Percentiles rank a stretch among this genome's conserved stretches.
Conservation (phyloP, 2,797 vertebrate genomes). For the Setipinna tenuifilis region DNA sequence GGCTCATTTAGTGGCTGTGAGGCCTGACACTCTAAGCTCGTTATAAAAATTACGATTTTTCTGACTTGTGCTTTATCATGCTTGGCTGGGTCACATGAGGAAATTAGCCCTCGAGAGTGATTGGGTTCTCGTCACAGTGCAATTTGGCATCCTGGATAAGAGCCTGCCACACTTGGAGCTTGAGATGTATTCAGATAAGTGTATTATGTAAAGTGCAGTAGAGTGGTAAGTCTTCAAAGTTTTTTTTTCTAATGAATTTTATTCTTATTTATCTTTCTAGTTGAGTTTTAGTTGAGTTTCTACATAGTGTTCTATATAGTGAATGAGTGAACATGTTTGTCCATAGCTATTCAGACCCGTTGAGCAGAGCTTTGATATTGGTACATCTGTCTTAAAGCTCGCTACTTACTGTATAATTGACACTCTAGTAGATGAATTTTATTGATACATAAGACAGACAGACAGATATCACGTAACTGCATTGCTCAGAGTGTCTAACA, state of each 20-base stretch:
- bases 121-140: neutral
- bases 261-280: too few species aligned
- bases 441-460: too few species aligned
- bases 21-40: neutral
- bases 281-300: too few species aligned
- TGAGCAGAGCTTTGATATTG: constrained; percentile 60
- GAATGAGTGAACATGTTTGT: too few species aligned
- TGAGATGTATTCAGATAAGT: neutral
- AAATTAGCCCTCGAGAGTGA: neutral
- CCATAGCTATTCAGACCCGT: neutral
- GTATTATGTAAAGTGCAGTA: too few species aligned
- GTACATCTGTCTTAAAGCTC: constrained; percentile 35
- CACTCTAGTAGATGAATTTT: too few species aligned
- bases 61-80: neutral
- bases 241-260: too few species aligned
- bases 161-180: neutral
- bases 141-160: neutral
- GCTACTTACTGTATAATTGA: neutral
- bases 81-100: neutral
- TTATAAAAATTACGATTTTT: neutral
- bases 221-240: too few species aligned
- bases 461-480: too few species aligned
- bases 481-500: too few species aligned
- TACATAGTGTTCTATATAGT: too few species aligned
- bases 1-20: neutral